Percentiles rank a stretch among this genome's conserved stretches.
Evolutionary conservation across 1,140 invertebrate species (phyloP).

Genomic region (Pseudomyrmex flavicornis): DNA sequence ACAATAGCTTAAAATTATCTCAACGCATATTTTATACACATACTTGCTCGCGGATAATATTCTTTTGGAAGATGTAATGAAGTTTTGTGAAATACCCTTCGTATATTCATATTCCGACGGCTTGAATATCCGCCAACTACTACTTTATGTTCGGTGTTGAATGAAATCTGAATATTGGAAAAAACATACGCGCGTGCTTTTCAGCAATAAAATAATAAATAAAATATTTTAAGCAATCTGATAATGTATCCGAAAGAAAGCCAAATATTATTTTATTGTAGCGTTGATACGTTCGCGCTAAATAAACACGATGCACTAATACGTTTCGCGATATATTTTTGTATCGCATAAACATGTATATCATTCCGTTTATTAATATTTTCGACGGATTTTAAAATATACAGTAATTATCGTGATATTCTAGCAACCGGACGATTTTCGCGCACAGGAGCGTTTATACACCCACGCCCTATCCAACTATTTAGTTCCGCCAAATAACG

Average conservation of each 20-base stretch:
- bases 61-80: neutral
- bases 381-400: neutral
- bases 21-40: neutral
- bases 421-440: neutral
- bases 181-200: neutral
- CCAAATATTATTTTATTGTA: neutral
- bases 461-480: neutral
- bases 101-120: slow-evolving; percentile 5
- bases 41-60: neutral
- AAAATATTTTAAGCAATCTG: slow-evolving; percentile 29
- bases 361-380: neutral
- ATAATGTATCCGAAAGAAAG: slow-evolving; percentile 13
- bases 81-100: slow-evolving; percentile 2
- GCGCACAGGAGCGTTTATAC: neutral
- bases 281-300: neutral
- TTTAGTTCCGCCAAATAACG: neutral
- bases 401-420: neutral
- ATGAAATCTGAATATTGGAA: slow-evolving; percentile 44
- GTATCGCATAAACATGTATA: neutral
- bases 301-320: neutral
- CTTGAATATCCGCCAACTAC: slow-evolving; percentile 26
- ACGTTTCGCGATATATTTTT: no score
- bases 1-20: neutral
- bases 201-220: neutral
- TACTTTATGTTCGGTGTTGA: slow-evolving; percentile 31